These are phyloP conservation scores for Stenolophus ochropezus DNA, from an alignment of 2,888 invertebrate genomes.

Conservation along the genomic window DNA sequence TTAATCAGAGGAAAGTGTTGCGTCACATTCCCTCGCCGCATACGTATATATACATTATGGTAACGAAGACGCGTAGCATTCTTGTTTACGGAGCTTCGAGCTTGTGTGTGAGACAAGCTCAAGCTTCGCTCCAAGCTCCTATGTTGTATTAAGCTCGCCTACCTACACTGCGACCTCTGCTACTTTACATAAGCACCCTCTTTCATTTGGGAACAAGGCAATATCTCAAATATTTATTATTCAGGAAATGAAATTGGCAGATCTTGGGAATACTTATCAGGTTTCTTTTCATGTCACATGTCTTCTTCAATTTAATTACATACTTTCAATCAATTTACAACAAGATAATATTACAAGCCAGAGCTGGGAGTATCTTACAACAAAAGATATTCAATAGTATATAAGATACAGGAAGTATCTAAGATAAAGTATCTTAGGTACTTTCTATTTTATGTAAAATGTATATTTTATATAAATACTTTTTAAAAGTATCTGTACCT, in stretches of 20 bases:
- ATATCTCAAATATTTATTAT: constrained; percentile 21
- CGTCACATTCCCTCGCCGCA: not conserved
- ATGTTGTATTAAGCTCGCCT: constrained; percentile 53
- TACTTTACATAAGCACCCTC: constrained; percentile 22
- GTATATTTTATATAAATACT: no score
- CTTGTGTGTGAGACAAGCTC: constrained; percentile 33
- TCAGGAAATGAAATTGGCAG: constrained; percentile 17
- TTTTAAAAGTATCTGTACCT: no score
- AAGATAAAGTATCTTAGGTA: no score
- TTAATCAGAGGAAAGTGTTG: constrained; percentile 13
- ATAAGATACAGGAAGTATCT: no score
- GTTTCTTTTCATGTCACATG: not conserved
- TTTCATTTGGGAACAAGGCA: constrained; percentile 28
- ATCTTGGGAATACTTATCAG: not conserved
- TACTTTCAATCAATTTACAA: no score
- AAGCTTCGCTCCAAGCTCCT: no score
- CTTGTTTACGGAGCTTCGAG: constrained; percentile 40
- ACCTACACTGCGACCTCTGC: constrained; percentile 1
- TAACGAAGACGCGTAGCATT: constrained; percentile 50
- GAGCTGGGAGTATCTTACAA: no score
- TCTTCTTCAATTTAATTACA: not conserved
- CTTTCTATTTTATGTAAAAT: no score
- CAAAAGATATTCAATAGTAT: no score
- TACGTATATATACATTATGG: constrained; percentile 51
- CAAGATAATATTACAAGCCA: no score